Conservation (phyloP, 2,113 vertebrate genomes). For the Xiphorhynchus elegans region DNA sequence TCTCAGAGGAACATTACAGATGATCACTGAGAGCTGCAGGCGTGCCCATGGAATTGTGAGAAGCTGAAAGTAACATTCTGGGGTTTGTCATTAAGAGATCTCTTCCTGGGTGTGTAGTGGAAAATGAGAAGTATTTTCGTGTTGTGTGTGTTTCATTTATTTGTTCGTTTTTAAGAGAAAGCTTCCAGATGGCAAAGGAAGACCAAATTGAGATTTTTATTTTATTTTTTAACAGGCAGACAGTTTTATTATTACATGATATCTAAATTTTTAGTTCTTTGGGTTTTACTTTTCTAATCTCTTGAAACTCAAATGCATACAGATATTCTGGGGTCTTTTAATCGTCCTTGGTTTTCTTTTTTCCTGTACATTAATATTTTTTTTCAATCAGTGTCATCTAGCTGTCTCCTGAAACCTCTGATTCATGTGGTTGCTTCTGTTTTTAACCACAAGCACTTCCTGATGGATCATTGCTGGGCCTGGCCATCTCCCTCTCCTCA, state of each 20-base stretch:
- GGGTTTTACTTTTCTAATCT: background rate
- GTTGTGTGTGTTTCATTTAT: background rate
- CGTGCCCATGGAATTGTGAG: background rate
- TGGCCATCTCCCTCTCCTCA: background rate
- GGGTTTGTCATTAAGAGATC: background rate
- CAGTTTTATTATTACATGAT: background rate
- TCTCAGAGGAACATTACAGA: background rate
- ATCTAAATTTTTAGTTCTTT: background rate
- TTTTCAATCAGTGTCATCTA: background rate
- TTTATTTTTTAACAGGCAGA: background rate
- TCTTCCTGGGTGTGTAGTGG: background rate
- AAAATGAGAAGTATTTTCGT: background rate
- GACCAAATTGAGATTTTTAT: background rate
- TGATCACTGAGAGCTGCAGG: background rate
- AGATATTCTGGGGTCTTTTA: background rate
- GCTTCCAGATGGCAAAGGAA: background rate
- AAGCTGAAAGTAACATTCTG: background rate
- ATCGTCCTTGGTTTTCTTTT: background rate
- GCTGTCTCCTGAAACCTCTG: slow-evolving; percentile 48
- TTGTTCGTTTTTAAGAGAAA: background rate
- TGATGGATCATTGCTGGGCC: slow-evolving; percentile 40
- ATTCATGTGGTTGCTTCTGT: slow-evolving; percentile 52
- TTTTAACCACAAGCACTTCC: slow-evolving; percentile 57
- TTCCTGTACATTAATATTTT: background rate
- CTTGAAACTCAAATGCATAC: background rate